Evolutionary conservation across 2,797 vertebrate species (phyloP).

Genomic region (Macrochelys suwanniensis): DNA sequence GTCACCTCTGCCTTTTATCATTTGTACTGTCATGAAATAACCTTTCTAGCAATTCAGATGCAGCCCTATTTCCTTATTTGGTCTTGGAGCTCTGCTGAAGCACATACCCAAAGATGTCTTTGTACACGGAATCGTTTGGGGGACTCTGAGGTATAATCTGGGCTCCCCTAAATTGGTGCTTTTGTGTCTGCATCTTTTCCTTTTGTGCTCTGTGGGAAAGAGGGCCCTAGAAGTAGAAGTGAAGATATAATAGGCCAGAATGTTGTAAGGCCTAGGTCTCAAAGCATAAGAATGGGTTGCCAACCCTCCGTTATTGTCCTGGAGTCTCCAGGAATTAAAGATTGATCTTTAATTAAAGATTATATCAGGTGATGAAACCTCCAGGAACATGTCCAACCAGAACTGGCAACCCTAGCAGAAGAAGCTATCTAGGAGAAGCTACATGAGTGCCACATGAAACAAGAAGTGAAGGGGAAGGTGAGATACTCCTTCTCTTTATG

Average conservation of each 20-base stretch:
- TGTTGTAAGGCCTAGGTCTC: neutral
- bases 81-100: neutral
- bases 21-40: neutral
- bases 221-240: neutral
- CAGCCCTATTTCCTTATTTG: neutral
- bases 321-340: neutral
- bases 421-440: neutral
- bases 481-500: slow-evolving; percentile 27
- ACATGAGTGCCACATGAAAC: neutral
- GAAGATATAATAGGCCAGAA: neutral
- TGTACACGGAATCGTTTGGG: neutral
- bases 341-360: neutral
- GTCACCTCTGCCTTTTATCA: neutral
- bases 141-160: neutral
- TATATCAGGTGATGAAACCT: neutral
- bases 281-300: neutral
- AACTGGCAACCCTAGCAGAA: neutral
- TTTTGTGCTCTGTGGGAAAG: neutral
- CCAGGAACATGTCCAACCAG: neutral
- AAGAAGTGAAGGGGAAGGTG: neutral
- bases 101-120: neutral
- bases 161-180: neutral
- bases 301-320: neutral
- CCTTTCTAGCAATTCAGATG: neutral
- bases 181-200: neutral